phyloP scores from a whole-genome alignment of 2,888 invertebrate species.

The Archaeoteleia sp. region DNA sequence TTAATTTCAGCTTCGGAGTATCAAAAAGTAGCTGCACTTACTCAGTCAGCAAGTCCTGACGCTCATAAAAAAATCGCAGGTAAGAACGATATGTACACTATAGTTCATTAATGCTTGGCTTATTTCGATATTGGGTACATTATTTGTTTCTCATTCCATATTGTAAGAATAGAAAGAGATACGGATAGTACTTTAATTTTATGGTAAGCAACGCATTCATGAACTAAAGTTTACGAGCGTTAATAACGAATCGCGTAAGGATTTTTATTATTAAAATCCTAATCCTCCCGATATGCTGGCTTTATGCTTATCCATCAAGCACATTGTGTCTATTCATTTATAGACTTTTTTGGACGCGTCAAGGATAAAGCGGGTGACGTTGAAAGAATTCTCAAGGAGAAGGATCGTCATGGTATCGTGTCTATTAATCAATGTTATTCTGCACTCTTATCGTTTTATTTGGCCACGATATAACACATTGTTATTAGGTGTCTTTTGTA shows the following conservation, averaged over 20 bases:
- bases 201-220: no score
- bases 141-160: no score
- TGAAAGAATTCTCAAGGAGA: slow-evolving; percentile 93
- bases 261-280: not conserved
- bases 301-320: slow-evolving; percentile 9
- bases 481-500: not conserved
- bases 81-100: no score
- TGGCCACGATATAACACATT: not conserved
- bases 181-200: no score
- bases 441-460: not conserved
- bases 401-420: slow-evolving; percentile 89
- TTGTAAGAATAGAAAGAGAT: no score
- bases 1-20: slow-evolving; percentile 88
- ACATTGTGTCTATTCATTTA: slow-evolving; percentile 49
- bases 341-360: slow-evolving; percentile 96
- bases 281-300: not conserved
- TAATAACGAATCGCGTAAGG: slow-evolving; percentile 26
- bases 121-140: no score
- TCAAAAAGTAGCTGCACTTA: slow-evolving; percentile 86
- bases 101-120: no score
- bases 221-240: no score
- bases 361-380: slow-evolving; percentile 97
- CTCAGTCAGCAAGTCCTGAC: slow-evolving; percentile 89
- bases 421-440: not conserved
- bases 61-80: slow-evolving; percentile 92